Evolutionary conservation across 2,797 vertebrate species (phyloP).

Genomic region (Australoheros facetus): DNA sequence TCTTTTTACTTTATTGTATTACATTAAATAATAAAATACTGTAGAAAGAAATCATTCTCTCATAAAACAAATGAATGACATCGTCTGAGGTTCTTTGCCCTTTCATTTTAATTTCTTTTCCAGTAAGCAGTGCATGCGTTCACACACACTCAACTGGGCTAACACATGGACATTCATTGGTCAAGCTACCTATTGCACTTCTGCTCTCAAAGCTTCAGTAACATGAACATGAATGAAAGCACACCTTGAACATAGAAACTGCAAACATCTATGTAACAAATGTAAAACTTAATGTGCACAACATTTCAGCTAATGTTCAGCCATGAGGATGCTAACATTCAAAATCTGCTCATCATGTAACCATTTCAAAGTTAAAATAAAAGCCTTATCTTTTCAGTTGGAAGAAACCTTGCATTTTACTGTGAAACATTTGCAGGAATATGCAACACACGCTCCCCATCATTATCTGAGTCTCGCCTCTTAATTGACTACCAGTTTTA

Average conservation of each 20-base stretch:
- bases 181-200: neutral
- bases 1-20: neutral
- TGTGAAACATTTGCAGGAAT: neutral
- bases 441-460: neutral
- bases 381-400: neutral
- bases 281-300: neutral
- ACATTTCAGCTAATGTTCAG: neutral
- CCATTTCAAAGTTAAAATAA: neutral
- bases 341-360: neutral
- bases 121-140: neutral
- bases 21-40: neutral
- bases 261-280: neutral
- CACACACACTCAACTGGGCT: neutral
- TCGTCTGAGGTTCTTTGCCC: neutral
- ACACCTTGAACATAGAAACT: neutral
- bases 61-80: neutral
- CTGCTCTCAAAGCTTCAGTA: neutral
- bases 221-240: neutral
- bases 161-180: neutral
- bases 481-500: neutral
- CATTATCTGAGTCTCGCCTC: neutral
- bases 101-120: neutral
- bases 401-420: neutral
- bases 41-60: neutral
- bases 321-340: neutral